Conservation (phyloP, 2,888 invertebrate species). For the Sceliomorpha sp. region DNA sequence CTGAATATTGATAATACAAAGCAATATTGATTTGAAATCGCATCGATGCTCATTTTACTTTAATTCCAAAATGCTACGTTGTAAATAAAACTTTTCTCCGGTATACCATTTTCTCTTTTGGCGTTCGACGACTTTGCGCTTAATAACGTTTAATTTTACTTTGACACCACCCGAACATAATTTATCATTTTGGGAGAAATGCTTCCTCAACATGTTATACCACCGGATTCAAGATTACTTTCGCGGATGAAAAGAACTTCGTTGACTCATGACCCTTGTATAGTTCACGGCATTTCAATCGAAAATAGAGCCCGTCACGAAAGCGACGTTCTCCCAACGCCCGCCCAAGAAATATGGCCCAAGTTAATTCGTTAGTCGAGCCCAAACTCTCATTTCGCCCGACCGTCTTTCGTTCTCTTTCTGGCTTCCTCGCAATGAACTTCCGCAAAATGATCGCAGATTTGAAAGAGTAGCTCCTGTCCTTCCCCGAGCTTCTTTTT, state of each 20-base stretch:
- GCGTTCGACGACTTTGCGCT: too few relatives aligned
- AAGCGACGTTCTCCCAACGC: constrained; percentile 18
- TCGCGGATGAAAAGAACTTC: constrained; percentile 37
- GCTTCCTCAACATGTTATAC: constrained; percentile 27
- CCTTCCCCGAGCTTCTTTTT: too few relatives aligned
- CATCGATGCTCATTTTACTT: too few relatives aligned
- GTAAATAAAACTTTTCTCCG: too few relatives aligned
- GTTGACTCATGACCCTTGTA: constrained; percentile 24
- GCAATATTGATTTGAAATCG: too few relatives aligned
- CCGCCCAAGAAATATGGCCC: constrained; percentile 29
- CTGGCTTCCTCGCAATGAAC: background rate
- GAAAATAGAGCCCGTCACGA: constrained; percentile 31
- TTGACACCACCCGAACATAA: too few relatives aligned
- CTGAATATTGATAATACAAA: too few relatives aligned
- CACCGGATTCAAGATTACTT: constrained; percentile 30
- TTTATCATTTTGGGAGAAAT: too few relatives aligned
- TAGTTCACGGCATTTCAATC: constrained; percentile 38
- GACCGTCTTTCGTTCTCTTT: constrained; percentile 16
- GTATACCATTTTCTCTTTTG: too few relatives aligned
- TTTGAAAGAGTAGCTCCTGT: background rate
- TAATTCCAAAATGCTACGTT: too few relatives aligned
- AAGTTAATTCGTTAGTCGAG: constrained; percentile 28
- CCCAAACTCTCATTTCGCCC: constrained; percentile 10
- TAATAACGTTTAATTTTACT: too few relatives aligned
- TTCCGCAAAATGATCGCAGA: background rate